Conservation (phyloP, 2,888 invertebrate species). For the Aphidoletes aphidimyza region DNA sequence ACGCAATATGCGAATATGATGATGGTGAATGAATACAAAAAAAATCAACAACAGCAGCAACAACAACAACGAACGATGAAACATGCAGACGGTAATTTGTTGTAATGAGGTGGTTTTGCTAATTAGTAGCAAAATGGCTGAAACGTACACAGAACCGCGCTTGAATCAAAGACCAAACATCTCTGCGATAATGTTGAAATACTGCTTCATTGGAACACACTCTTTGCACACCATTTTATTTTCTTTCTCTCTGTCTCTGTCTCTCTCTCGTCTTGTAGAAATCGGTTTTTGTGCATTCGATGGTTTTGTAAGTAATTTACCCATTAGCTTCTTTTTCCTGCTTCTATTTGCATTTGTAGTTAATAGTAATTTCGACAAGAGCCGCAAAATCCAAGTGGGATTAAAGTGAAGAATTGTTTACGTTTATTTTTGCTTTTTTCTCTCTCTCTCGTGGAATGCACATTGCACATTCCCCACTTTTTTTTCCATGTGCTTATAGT, state of each 20-base stretch:
- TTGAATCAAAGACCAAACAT: constrained; percentile 32
- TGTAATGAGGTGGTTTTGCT: constrained; percentile 52
- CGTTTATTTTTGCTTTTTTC: background rate
- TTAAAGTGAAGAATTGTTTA: background rate
- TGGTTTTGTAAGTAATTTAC: constrained; percentile 43
- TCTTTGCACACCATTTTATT: background rate
- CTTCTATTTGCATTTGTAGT: constrained; percentile 40
- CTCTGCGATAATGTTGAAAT: constrained; percentile 16
- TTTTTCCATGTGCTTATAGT: constrained; percentile 9
- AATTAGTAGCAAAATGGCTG: constrained; percentile 41
- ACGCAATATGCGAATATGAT: constrained; percentile 44
- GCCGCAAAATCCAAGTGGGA: background rate
- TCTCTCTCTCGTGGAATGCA: background rate
- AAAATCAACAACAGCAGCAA: background rate
- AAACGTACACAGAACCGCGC: constrained; percentile 10
- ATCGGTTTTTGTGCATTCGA: background rate
- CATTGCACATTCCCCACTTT: background rate
- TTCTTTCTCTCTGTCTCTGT: background rate
- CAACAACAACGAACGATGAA: background rate
- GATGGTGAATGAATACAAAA: background rate
- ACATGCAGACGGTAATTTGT: constrained; percentile 47
- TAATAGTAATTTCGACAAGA: constrained; percentile 12
- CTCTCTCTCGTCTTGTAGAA: background rate
- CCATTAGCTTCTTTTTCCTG: background rate
- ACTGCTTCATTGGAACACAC: constrained; percentile 12